Evolutionary conservation across 2,888 invertebrate species (phyloP).

Genomic region (Cheilosia variabilis): DNA sequence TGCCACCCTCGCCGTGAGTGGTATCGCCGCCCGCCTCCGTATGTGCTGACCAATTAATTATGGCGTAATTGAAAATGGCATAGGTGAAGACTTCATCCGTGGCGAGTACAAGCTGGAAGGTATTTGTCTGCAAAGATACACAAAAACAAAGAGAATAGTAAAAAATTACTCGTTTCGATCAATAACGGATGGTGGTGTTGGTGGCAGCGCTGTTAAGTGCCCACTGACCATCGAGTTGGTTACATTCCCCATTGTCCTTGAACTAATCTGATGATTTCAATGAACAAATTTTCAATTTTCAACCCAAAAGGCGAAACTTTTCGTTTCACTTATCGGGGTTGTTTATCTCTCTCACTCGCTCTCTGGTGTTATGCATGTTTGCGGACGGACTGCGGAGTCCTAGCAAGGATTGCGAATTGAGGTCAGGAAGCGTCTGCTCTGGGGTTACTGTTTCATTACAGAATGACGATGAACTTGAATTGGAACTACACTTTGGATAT

Average conservation of each 20-base stretch:
- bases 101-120: slow-evolving; percentile 96
- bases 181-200: background rate
- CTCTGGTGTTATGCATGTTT: background rate
- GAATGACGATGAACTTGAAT: slow-evolving; percentile 24
- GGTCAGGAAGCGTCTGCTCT: slow-evolving; percentile 31
- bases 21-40: slow-evolving; percentile 96
- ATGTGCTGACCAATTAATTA: slow-evolving; percentile 95
- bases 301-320: background rate
- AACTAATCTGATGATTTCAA: slow-evolving; percentile 38
- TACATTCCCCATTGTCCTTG: slow-evolving; percentile 28
- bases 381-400: background rate
- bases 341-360: background rate
- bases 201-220: background rate
- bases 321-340: slow-evolving; percentile 26
- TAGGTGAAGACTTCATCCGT: slow-evolving; percentile 98
- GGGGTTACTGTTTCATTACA: slow-evolving; percentile 18
- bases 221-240: background rate
- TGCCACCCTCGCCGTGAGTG: slow-evolving; percentile 93
- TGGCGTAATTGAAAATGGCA: slow-evolving; percentile 96
- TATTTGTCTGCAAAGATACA: slow-evolving; percentile 90
- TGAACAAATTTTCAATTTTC: slow-evolving; percentile 36
- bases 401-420: slow-evolving; percentile 19
- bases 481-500: slow-evolving; percentile 5
- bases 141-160: slow-evolving; percentile 24
- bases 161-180: background rate